phyloP scores from a whole-genome alignment of 2,888 invertebrate species.

The Dendrolimus pini region DNA sequence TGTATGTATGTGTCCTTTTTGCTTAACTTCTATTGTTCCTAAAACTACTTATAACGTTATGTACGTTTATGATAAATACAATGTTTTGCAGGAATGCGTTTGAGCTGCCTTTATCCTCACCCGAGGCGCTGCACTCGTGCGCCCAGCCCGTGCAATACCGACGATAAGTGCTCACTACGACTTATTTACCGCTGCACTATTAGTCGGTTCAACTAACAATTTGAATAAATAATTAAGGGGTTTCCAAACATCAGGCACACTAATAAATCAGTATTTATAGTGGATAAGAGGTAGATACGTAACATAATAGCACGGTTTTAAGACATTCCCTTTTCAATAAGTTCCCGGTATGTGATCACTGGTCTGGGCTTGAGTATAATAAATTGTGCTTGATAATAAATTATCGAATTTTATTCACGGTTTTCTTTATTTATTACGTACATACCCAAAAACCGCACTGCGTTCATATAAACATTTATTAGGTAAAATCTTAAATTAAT shows the following conservation, averaged over 20 bases:
- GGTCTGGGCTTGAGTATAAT: background rate
- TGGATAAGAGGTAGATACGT: background rate
- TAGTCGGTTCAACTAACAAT: slow-evolving; percentile 49
- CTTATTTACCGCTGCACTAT: slow-evolving; percentile 49
- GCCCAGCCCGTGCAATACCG: slow-evolving; percentile 31
- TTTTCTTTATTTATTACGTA: no score
- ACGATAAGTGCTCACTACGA: slow-evolving; percentile 34
- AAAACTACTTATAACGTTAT: no score
- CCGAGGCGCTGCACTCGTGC: slow-evolving; percentile 9
- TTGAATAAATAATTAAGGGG: slow-evolving; percentile 51
- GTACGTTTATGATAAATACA: background rate
- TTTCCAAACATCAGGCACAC: slow-evolving; percentile 35
- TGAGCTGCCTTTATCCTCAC: slow-evolving; percentile 19
- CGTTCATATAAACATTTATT: no score
- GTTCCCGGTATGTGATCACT: background rate
- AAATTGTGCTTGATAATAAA: no score
- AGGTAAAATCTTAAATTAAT: no score
- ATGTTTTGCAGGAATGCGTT: slow-evolving; percentile 30
- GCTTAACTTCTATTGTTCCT: no score
- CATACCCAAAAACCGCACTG: no score
- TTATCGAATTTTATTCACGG: no score
- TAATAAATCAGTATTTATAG: slow-evolving; percentile 34
- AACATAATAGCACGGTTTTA: background rate
- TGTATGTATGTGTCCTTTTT: no score
- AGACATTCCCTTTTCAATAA: background rate